phyloP scores from a whole-genome alignment of 2,888 invertebrate genomes.

The Meloe dianella region DNA sequence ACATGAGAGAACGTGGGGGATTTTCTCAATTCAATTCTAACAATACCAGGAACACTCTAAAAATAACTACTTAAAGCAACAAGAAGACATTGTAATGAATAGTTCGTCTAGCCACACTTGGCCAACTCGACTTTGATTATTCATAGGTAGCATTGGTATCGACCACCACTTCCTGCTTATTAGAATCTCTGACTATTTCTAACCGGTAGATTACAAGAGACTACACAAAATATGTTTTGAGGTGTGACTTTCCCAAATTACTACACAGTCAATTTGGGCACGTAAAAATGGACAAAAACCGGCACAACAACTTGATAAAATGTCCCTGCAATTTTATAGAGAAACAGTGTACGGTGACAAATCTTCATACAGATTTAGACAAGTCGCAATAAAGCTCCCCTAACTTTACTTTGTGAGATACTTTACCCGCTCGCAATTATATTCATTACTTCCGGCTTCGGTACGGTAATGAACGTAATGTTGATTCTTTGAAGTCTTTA shows the following conservation, averaged over 20 bases:
- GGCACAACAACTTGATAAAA: neutral
- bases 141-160: too few species aligned
- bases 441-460: constrained; percentile 35
- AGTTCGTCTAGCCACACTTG: neutral
- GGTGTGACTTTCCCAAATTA: too few species aligned
- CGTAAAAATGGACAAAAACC: neutral
- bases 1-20: constrained; percentile 17
- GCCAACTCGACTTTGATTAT: too few species aligned
- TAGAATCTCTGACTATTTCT: too few species aligned
- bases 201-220: too few species aligned
- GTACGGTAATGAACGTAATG: constrained; percentile 33
- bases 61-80: neutral
- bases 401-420: constrained; percentile 30
- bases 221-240: too few species aligned
- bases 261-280: too few species aligned
- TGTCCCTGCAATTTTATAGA: neutral
- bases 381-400: constrained; percentile 18
- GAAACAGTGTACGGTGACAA: neutral
- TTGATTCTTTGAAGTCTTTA: constrained; percentile 36
- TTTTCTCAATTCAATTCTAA: neutral
- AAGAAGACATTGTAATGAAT: neutral
- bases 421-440: constrained; percentile 34
- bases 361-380: neutral
- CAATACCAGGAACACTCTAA: neutral
- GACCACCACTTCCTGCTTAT: too few species aligned